Evolutionary conservation across 2,888 invertebrate species (phyloP).

Genomic region (Drosophila setosimentum): DNA sequence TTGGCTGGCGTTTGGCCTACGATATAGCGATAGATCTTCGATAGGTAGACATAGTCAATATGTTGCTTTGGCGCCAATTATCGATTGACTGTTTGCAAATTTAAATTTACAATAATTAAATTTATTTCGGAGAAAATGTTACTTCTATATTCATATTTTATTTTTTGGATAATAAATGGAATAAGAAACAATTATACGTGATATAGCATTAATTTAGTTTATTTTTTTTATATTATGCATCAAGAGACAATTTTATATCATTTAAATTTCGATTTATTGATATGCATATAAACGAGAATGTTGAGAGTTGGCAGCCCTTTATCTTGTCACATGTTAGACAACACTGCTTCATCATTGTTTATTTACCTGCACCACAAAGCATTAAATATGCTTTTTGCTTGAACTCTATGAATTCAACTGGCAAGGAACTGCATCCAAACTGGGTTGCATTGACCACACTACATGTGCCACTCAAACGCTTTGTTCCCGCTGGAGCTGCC

Average conservation of each 20-base stretch:
- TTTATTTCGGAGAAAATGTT: background rate
- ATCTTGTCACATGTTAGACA: slow-evolving; percentile 4
- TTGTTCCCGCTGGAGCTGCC: slow-evolving; percentile 69
- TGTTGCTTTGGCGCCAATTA: background rate
- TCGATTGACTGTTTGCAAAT: background rate
- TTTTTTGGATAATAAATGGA: too few relatives aligned
- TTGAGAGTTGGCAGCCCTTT: background rate
- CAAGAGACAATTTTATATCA: background rate
- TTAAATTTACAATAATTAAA: background rate
- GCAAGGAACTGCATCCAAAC: slow-evolving; percentile 82
- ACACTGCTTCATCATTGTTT: slow-evolving; percentile 35
- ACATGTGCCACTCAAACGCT: slow-evolving; percentile 81
- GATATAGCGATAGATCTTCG: slow-evolving; percentile 37
- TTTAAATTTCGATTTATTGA: slow-evolving; percentile 13
- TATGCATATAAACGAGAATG: background rate
- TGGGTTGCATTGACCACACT: slow-evolving; percentile 83
- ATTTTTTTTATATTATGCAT: background rate
- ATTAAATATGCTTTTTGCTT: background rate
- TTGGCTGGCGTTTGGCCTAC: slow-evolving; percentile 41
- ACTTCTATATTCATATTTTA: too few relatives aligned
- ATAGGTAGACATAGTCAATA: slow-evolving; percentile 13
- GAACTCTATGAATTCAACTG: slow-evolving; percentile 64
- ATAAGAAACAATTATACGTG: too few relatives aligned
- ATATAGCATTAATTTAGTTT: background rate
- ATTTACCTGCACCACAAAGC: background rate